Evolutionary conservation across 2,797 vertebrate species (phyloP), one percentile per base, ranked within the genome.

Genomic region (Onychomys arenicola): DNA sequence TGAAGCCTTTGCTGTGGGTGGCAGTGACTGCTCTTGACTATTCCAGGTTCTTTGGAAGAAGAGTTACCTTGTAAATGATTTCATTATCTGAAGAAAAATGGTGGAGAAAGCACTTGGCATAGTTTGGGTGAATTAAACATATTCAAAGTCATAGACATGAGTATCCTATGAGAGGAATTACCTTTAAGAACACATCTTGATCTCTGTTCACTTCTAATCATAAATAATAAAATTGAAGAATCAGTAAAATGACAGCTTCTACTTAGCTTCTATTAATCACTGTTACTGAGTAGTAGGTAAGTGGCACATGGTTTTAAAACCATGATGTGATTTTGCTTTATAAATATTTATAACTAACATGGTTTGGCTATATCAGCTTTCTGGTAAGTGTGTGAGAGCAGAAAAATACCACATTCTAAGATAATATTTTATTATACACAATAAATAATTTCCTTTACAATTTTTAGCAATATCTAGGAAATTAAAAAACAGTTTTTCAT

Each of bases 281-380:
- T 93, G 37, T 82, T 90, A 92, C 71, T 92, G 84, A 97, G 55
- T 75, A 82, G 71, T 83, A 46, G 89, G 55, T 91, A 85, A 91
- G 71, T 95, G 91, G 93, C 87, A 93, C 82, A 81, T 92, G 84
- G 76, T 90, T 98, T 97, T 94, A 95, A 91, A 96, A 90, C 93
- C 37, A 69, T 92, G 71, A 93, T 91, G 57, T 91, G 77, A 95
- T 95, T 96, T 97, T 95, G 49, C 75, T 88, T 94, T 96, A 97
- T 97, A 95, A 97, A 97, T 96, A 93, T 97, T 96, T 97, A 95
- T 96, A 94, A 88, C 55, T 92, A 81, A 84, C 23, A 25, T 55
- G 40, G n/a, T 71, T 94, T 88, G 32, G 27, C 88, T 96, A 94
- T 93, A 96, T 94, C 75, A 97, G 89, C 67, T 96, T 98, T 96